Evolutionary conservation across 2,797 vertebrate species (phyloP).

Genomic region (Alca torda): DNA sequence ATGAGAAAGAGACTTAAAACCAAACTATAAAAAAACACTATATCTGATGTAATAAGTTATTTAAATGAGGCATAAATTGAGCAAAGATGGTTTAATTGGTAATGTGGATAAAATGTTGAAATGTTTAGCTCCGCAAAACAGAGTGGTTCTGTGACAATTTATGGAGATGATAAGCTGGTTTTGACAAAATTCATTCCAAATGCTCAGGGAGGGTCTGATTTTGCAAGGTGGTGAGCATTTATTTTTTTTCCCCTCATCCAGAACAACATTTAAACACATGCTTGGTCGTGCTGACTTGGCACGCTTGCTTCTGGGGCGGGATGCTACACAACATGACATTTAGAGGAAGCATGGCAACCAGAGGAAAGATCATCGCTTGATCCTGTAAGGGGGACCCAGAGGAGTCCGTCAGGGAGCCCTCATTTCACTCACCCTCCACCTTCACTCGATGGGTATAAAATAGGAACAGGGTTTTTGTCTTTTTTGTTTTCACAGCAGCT

Average conservation of each 20-base stretch:
- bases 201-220: not conserved
- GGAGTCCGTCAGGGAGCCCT: not conserved
- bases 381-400: not conserved
- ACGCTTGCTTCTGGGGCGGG: not conserved
- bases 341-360: not conserved
- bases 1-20: slow-evolving; percentile 60
- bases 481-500: not conserved
- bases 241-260: not conserved
- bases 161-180: slow-evolving; percentile 42
- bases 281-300: not conserved
- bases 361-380: not conserved
- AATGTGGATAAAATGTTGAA: slow-evolving; percentile 42
- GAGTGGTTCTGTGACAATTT: slow-evolving; percentile 20
- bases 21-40: slow-evolving; percentile 31
- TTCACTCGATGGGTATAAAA: not conserved
- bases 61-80: slow-evolving; percentile 67
- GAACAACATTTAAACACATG: slow-evolving; percentile 17
- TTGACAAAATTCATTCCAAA: slow-evolving; percentile 51
- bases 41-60: slow-evolving; percentile 67
- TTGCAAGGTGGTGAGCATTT: slow-evolving; percentile 37
- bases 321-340: not conserved
- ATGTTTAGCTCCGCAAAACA: slow-evolving; percentile 15
- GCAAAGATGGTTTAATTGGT: slow-evolving; percentile 57
- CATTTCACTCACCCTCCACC: not conserved
- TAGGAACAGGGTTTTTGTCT: not conserved